These are phyloP conservation scores for Netelia melanura DNA, from an alignment of 2,888 invertebrate genomes.

Conservation along the genomic window DNA sequence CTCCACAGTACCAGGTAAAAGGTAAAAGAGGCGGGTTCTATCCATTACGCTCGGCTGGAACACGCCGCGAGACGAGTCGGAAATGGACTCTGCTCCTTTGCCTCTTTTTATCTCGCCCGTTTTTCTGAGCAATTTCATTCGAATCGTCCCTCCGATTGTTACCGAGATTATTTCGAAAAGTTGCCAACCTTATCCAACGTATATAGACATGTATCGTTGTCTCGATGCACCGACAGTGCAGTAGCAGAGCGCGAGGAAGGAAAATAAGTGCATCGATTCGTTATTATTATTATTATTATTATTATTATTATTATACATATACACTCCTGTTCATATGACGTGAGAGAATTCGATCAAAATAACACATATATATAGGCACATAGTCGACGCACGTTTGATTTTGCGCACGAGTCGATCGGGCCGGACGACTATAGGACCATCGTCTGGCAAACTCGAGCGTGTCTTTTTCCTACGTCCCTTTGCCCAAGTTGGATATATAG, in stretches of 20 bases:
- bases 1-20: conserved; percentile 17
- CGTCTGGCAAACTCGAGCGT: conserved; percentile 19
- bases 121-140: conserved; percentile 64
- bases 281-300: background rate
- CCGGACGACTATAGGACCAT: conserved; percentile 14
- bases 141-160: conserved; percentile 48
- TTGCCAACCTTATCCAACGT: background rate
- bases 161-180: conserved; percentile 44
- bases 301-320: background rate
- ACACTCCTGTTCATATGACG: background rate
- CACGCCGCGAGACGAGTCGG: conserved; percentile 60
- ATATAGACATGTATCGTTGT: background rate
- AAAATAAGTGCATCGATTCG: conserved; percentile 11
- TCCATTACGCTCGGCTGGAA: conserved; percentile 63
- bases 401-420: conserved; percentile 30
- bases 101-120: conserved; percentile 26
- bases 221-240: no score
- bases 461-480: conserved; percentile 12
- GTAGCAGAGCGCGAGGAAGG: background rate
- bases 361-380: background rate
- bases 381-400: conserved; percentile 7
- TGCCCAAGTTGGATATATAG: background rate
- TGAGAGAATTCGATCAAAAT: conserved; percentile 33
- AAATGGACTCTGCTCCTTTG: conserved; percentile 48
- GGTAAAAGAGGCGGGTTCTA: conserved; percentile 57